Percentiles rank a stretch among this genome's conserved stretches.
Evolutionary conservation across 2,888 invertebrate genomes (phyloP).

Genomic region (Ecliptopera silaceata): DNA sequence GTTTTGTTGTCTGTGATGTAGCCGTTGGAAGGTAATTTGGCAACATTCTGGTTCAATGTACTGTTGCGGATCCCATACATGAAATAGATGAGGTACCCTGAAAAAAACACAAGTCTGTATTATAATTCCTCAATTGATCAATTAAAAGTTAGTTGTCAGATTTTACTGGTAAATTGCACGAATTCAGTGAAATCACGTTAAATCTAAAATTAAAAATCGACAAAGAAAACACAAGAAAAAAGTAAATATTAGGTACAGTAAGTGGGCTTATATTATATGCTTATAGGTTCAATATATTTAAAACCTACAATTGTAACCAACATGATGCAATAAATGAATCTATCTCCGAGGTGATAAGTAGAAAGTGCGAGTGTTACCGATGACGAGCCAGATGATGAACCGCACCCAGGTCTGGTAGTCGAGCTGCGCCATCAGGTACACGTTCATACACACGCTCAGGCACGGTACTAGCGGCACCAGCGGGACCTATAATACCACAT

Average conservation of each 20-base stretch:
- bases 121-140: too few relatives aligned
- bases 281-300: too few relatives aligned
- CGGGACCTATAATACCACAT: conserved; percentile 85
- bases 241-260: too few relatives aligned
- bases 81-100: conserved; percentile 94
- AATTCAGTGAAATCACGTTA: too few relatives aligned
- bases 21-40: conserved; percentile 37
- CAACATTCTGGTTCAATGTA: conserved; percentile 73
- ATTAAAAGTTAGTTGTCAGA: too few relatives aligned
- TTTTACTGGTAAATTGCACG: too few relatives aligned
- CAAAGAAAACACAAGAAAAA: too few relatives aligned
- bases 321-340: too few relatives aligned
- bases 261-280: neutral
- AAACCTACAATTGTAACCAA: too few relatives aligned
- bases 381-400: conserved; percentile 91
- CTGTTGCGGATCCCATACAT: conserved; percentile 92
- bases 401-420: conserved; percentile 94
- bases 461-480: conserved; percentile 93
- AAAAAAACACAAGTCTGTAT: neutral
- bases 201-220: too few relatives aligned
- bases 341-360: too few relatives aligned
- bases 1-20: conserved; percentile 42
- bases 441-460: conserved; percentile 92
- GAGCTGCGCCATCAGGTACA: conserved; percentile 95
- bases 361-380: conserved; percentile 89